Evolutionary conservation across 1,140 invertebrate species (phyloP).

Genomic region (Thaumatotibia leucotreta): DNA sequence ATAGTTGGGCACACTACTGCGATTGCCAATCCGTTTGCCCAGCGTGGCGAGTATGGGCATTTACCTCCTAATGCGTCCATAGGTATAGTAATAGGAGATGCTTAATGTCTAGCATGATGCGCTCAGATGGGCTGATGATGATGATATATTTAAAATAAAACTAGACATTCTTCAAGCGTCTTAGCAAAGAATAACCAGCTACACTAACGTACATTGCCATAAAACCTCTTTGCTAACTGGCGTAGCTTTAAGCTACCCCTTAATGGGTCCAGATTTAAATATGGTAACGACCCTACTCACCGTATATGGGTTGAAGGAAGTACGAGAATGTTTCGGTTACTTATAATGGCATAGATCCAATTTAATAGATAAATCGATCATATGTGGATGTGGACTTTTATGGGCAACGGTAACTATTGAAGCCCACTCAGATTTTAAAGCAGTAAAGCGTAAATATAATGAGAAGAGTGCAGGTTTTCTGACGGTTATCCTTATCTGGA

Average conservation of each 20-base stretch:
- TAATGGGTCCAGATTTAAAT: slow-evolving; percentile 4
- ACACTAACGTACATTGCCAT: not conserved
- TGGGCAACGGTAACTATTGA: not conserved
- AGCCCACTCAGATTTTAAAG: not conserved
- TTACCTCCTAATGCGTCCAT: no score
- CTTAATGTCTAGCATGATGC: no score
- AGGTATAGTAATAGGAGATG: no score
- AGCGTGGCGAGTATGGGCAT: no score
- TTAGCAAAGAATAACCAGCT: not conserved
- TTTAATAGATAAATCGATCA: slow-evolving; percentile 12
- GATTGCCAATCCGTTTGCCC: no score
- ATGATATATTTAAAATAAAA: no score
- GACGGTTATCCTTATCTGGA: no score
- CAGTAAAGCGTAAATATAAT: not conserved
- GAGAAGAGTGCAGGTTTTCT: no score
- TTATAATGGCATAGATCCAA: not conserved
- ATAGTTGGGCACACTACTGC: no score
- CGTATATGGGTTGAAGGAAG: not conserved
- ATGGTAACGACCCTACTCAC: not conserved
- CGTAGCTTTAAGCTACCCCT: not conserved
- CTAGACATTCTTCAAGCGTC: no score
- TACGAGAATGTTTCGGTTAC: not conserved
- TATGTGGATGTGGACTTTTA: not conserved
- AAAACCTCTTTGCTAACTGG: not conserved
- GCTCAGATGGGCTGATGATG: no score